Base-by-base conservation (phyloP, 2,797 vertebrate species). In the Scolopax rusticola region DNA sequence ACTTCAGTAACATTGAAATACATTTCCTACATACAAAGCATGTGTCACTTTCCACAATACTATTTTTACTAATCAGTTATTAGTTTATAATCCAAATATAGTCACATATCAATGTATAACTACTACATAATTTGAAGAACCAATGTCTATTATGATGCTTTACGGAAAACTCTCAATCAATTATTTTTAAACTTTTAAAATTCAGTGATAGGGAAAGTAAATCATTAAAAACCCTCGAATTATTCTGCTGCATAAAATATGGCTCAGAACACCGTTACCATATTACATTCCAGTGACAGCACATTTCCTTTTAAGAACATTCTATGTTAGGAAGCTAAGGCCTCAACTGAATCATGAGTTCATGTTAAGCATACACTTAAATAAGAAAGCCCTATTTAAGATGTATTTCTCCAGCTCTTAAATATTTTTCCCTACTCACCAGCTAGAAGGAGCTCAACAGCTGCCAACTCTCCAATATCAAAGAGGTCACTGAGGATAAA, bases 401-500 rank as follows among this genome's bases (percentile, higher is more conserved):
- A 11, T 75, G 13, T 32, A 64, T 71, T 92, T 93, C 81, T 64
- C 82, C 69, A 87, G 45, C n/a, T 94, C 79, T 69, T 71, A 83
- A 85, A 61, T 67, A 65, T 82, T 91, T 91, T 90, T 93, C 50
- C 63, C 30, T 91, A 95, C 97, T 96, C 98, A 99, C 99, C 99
- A 97, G 99, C 99, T 91, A 99, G 97, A 41, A 99, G 98, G 84
- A 99, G 99, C 92, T 99, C 99, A 93, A 99, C 98, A 81, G 99
- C 99, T 73, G 99, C 98, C 96, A 99, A 95, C 95, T 99, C 99
- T 94, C 99, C 99, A 36, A 99, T 98, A 91, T 99, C 99, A 97
- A 99, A 99, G 84, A 99, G 98, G 97, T 99, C 99, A 89, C 99
- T 99, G 89, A 99, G 98, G 97, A 99, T 99, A 97, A 99, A 99